A percentile compares a stretch with the other conserved stretches of the same genome.
These are phyloP conservation scores for Epsilonema sp. DNA, from an alignment of 2,888 invertebrate genomes.

Conservation along the genomic window DNA sequence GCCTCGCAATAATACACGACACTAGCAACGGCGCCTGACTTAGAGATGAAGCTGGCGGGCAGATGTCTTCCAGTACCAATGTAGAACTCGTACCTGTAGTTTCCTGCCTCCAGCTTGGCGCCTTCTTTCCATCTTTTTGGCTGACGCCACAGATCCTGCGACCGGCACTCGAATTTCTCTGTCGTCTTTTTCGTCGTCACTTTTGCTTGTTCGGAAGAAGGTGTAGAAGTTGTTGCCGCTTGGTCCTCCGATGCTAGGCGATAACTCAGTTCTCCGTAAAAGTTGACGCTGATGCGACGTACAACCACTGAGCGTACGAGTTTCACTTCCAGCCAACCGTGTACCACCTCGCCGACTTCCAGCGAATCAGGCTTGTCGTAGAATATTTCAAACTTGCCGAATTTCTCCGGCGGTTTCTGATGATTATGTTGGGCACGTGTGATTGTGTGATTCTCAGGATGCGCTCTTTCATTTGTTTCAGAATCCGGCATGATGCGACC, in stretches of 20 bases:
- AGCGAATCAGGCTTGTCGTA: slow-evolving; percentile 3
- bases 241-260: too few species aligned
- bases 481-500: too few species aligned
- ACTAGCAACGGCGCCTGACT: neutral
- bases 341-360: slow-evolving; percentile 4
- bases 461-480: too few species aligned
- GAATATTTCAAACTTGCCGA: slow-evolving; percentile 6
- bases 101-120: slow-evolving; percentile 1
- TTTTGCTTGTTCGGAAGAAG: too few species aligned
- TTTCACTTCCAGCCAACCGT: slow-evolving; percentile 7
- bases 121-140: neutral
- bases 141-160: slow-evolving; percentile 6
- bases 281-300: slow-evolving; percentile 3
- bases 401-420: neutral
- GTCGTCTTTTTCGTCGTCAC: too few species aligned
- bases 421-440: too few species aligned
- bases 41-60: neutral
- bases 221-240: too few species aligned
- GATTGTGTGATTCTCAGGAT: too few species aligned
- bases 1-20: slow-evolving; percentile 2
- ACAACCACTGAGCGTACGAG: neutral
- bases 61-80: slow-evolving; percentile 5
- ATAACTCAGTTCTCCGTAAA: slow-evolving; percentile 6
- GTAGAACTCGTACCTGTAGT: slow-evolving; percentile 9
- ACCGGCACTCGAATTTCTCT: neutral